These are phyloP conservation scores for Poeciliopsis infans DNA, from an alignment of 2,797 vertebrate genomes.

Conservation along the genomic window DNA sequence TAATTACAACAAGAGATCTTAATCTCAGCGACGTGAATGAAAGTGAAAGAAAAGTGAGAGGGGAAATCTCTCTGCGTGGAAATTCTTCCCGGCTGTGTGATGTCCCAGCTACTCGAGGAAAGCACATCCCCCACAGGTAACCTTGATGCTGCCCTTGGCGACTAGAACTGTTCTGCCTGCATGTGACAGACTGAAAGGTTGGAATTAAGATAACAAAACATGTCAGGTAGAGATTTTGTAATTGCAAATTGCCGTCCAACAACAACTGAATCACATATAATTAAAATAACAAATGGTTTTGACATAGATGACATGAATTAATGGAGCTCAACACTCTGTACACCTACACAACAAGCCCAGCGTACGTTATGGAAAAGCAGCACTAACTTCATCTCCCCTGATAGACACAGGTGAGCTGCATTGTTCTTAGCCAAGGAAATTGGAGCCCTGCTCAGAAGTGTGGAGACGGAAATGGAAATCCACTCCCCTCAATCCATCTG, in stretches of 20 bases:
- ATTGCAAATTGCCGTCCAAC: constrained; percentile 1
- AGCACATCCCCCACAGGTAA: constrained; percentile 45
- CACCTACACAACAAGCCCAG: constrained; percentile 12
- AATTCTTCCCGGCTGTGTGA: constrained; percentile 10
- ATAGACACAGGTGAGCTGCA: constrained; percentile 57
- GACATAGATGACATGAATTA: constrained; percentile 33
- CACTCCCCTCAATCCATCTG: constrained; percentile 37
- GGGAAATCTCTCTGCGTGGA: constrained; percentile 1
- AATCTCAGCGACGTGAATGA: constrained; percentile 57
- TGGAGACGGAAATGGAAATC: constrained; percentile 32
- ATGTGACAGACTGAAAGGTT: constrained; percentile 10
- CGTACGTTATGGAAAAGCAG: constrained; percentile 17
- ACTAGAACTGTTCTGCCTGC: constrained; percentile 5
- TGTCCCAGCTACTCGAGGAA: constrained; percentile 2
- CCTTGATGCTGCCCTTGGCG: constrained; percentile 66
- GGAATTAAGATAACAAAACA: neutral
- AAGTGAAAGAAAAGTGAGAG: constrained; percentile 17
- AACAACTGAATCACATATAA: constrained; percentile 13
- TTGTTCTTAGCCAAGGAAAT: constrained; percentile 64
- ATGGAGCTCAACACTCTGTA: constrained; percentile 6
- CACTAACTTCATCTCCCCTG: constrained; percentile 48
- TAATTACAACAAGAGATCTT: constrained; percentile 76
- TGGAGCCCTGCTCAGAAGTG: constrained; percentile 26
- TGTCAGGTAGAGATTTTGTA: neutral
- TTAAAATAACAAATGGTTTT: constrained; percentile 34